Conservation (phyloP, 2,113 vertebrate species). For the Osmerus eperlanus region DNA sequence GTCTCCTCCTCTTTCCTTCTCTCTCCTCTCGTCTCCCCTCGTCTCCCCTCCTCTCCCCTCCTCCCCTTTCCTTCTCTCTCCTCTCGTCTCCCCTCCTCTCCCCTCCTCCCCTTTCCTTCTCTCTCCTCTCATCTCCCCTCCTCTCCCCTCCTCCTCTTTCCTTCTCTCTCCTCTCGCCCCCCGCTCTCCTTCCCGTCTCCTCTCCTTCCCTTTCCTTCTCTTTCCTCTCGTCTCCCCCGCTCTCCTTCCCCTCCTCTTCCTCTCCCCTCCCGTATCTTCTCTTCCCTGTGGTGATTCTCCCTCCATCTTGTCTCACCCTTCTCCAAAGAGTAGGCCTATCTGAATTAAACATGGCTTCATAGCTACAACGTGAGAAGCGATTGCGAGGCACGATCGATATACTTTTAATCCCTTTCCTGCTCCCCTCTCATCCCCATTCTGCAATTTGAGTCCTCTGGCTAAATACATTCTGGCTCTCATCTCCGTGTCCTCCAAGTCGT, state of each 20-base stretch:
- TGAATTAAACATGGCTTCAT: slow-evolving; percentile 71
- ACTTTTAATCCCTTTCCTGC: slow-evolving; percentile 63
- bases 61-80: too few relatives aligned
- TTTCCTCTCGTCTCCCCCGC: slow-evolving; percentile 20
- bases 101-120: background rate
- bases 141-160: too few relatives aligned
- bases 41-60: background rate
- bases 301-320: background rate
- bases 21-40: background rate
- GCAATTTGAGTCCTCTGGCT: slow-evolving; percentile 48
- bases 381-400: slow-evolving; percentile 62
- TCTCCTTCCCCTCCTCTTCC: background rate
- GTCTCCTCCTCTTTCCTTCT: too few relatives aligned
- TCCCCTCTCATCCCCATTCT: slow-evolving; percentile 47
- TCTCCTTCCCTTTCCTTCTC: background rate
- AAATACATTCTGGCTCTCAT: slow-evolving; percentile 53
- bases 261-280: slow-evolving; percentile 33
- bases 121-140: background rate
- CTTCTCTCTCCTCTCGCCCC: background rate
- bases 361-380: slow-evolving; percentile 54
- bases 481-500: slow-evolving; percentile 44
- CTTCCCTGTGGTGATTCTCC: background rate
- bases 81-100: too few relatives aligned
- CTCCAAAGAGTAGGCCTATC: slow-evolving; percentile 20
- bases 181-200: background rate